Evolutionary conservation across 2,888 invertebrate species (phyloP).

Genomic region (Drosophila parthenogenetica): DNA sequence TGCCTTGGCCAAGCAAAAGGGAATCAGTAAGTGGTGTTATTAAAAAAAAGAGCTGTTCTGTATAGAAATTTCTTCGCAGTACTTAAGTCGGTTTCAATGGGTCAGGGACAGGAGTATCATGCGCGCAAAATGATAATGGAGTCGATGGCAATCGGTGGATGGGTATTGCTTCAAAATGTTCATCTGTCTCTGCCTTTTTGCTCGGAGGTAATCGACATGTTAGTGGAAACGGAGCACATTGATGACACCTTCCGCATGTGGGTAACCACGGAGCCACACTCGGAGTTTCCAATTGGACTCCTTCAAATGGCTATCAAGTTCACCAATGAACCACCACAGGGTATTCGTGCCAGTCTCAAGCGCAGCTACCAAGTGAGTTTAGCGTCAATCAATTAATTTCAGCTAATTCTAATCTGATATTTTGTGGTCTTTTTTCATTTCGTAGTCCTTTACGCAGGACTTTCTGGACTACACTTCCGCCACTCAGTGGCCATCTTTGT

Average conservation of each 20-base stretch:
- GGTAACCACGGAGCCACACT: conserved; percentile 97
- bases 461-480: conserved; percentile 96
- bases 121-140: conserved; percentile 93
- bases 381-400: conserved; percentile 1
- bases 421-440: neutral
- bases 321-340: conserved; percentile 98
- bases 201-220: conserved; percentile 94
- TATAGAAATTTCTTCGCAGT: conserved; percentile 84
- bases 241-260: conserved; percentile 94
- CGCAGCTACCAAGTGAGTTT: conserved; percentile 92
- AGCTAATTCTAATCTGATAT: neutral
- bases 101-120: conserved; percentile 96
- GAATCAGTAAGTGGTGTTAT: conserved; percentile 88
- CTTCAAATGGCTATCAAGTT: conserved; percentile 97
- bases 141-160: conserved; percentile 93
- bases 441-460: conserved; percentile 88
- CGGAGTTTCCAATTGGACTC: conserved; percentile 95
- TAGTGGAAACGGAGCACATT: conserved; percentile 93
- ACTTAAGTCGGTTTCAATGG: conserved; percentile 96
- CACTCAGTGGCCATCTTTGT: conserved; percentile 95
- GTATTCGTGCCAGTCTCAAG: conserved; percentile 96
- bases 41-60: neutral
- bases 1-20: conserved; percentile 93
- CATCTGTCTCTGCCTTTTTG: conserved; percentile 98
- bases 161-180: conserved; percentile 98